Evolutionary conservation across 2,113 vertebrate species (phyloP), one percentile per base, ranked within the genome.

Genomic region (Strigops habroptila): DNA sequence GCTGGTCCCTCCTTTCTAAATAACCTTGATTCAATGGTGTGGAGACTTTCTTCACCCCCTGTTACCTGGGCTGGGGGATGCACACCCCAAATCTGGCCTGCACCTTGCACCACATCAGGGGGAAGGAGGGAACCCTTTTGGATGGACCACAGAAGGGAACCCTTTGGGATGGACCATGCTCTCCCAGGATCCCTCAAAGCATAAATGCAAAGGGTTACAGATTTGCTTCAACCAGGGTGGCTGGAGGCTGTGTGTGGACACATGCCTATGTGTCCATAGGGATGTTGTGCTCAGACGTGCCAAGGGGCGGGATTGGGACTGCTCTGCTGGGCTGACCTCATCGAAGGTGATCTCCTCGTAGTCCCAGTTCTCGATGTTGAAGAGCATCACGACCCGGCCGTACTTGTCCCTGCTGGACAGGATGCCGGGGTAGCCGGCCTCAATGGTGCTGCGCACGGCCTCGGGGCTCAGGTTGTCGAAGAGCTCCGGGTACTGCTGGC

Each of bases 281-380:
- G 75, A 37, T 23, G 33, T 46, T 43, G 55, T 2, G 8, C 59
- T 60, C 62, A 25, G 31, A 10, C 0, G 0, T 8, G 52, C 65
- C 0, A 1, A 74, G 87, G 0, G 0, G 52, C 2, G 0, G 33
- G 43, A 75, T 4, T 0, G 3, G 49, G 3, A 52, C 44, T 1
- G 0, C 19, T 14, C 21, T 17, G 52, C 78, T 10, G 78, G 46
- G 18, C 97, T 96, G 92, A 98, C 99, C 99, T 99, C 99, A 35
- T 99, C 99, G 1, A 99, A 99, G 41, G 99, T 99, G 97, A 99
- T 98, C 96, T 99, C 99, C 93, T 99, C 99, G 2, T 98, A 98
- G 93, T 99, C 99, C 99, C 99, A 99, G 98, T 98, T 99, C 96
- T 99, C 98, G 6, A 99, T 99, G 96, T 99, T 99, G 98, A 99